Base-by-base conservation (phyloP, 1,140 invertebrate genomes). In the Cylas formicarius region DNA sequence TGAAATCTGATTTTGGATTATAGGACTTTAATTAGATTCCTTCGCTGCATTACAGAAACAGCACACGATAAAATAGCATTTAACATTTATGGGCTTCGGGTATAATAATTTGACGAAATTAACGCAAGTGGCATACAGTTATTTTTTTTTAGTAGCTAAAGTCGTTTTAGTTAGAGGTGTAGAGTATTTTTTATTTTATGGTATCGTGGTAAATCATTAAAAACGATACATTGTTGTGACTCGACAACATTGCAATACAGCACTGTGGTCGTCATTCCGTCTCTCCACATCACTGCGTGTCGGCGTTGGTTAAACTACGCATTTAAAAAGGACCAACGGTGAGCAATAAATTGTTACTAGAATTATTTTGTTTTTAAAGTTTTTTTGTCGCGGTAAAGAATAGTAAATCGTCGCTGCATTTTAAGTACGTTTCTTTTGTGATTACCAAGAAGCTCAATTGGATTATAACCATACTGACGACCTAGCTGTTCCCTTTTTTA, bases 261-360 rank as follows among this genome's bases (percentile, higher is more conserved):
- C 29, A n/a, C n/a, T 47, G 41, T 35, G 22, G 48, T 22, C 38
- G 45, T 41, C 44, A 33, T 48, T 36, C 43, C 36, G 49, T 55
- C 48, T 44, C 47, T 52, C 27, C 40, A 21, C 40, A 42, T 51
- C 40, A 53, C 48, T 53, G 54, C 51, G 54, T 56, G 45, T 50
- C 39, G 16, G 42, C 41, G 48, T 41, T 44, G 48, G 41, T 36
- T 45, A 34, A 50, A 56, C 55, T 56, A 54, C 51, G 51, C 52
- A 54, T 43, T 53, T 52, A 42, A 31, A 51, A 29, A 47, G 37
- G 41, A 38, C 38, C 39, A 50, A 53, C 55, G 55, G 55, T 54
- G 46, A 56, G 52, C 36, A 44, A 20, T 10, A 42, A 34, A 19
- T 16, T 40, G 23, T 48, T 42, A 41, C 42, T 23, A 20, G 6